Percentiles rank a stretch among this genome's conserved stretches.
Conservation (phyloP, 2,113 vertebrate species). For the Oenanthe oenanthe region DNA sequence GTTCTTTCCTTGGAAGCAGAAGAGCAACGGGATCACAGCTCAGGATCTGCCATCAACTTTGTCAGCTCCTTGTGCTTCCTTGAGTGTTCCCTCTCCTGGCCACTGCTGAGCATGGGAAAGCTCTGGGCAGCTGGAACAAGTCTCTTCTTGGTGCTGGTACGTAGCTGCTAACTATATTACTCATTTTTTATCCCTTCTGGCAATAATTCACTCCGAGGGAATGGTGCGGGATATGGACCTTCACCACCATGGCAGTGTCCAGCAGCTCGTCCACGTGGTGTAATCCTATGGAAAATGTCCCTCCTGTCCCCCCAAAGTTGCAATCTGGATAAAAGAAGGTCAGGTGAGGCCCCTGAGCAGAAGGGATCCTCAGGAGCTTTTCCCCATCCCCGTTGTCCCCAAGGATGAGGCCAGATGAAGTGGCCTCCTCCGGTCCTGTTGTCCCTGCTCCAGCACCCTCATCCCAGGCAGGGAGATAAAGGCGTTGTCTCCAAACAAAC, state of each 20-base stretch:
- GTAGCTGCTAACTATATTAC: background rate
- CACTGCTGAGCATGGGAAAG: accelerated
- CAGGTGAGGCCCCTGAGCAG: background rate
- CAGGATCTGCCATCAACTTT: background rate
- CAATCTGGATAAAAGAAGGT: background rate
- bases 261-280: accelerated
- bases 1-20: background rate
- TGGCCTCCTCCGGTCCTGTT: background rate
- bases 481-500: slow-evolving; percentile 66
- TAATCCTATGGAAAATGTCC: background rate
- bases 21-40: background rate
- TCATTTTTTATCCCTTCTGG: background rate
- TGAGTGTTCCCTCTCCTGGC: background rate
- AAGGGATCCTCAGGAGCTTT: background rate
- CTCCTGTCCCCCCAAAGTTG: background rate
- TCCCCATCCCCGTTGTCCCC: background rate
- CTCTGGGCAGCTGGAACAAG: background rate
- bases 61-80: background rate
- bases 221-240: background rate
- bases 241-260: accelerated
- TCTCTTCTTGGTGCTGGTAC: background rate
- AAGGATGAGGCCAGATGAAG: background rate
- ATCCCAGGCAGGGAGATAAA: background rate
- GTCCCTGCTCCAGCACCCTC: background rate
- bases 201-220: background rate